Base-by-base conservation (phyloP, 1,140 invertebrate species). In the Drosophila lowei region DNA sequence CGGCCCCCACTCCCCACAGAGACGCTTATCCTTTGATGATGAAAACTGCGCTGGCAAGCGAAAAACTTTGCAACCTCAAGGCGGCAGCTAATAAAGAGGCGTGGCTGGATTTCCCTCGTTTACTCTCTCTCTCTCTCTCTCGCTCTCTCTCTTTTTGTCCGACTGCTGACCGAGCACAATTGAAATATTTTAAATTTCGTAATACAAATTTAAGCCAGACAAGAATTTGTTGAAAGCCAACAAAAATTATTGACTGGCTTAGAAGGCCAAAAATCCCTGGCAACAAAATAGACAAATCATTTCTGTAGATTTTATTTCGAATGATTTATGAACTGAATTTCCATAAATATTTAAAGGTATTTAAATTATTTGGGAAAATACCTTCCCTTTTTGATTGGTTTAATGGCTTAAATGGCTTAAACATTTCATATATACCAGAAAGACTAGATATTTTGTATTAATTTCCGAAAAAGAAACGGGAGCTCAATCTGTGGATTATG, bases 1-100 rank as follows among this genome's bases (percentile, higher is more conserved):
- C 41, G 23, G 41, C 43, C 42, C 44, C 6, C 43, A 13, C 47
- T 42, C 43, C 44, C 72, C 44, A 57, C 46, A 18, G 65, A 61
- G 64, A 60, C 47, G 76, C 76, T 76, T 88, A 88, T 88, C 83
- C 83, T 88, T 86, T 86, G 83, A 88, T 60, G 71, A 46, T 76
- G 67, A 76, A 79, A 86, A 88, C 61, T 88, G 84, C 83, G 68
- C 59, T 67, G 75, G 58, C 52, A 66, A 88, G 83, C 84, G 55
- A 83, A 83, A 88, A 79, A 73, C 63, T 84, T 80, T 49, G 41
- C 53, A 21, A 77, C 60, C 58, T 58, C 38, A 71, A 57, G 42
- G 46, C 72, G 62, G 25, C 56, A 65, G 81, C 81, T 84, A 84
- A 84, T 84, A 84, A 80, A 75, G 56, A 65, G 55, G 70, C 58